These are phyloP conservation scores for Drosophila oshimai DNA, from an alignment of 1,140 invertebrate genomes.

Conservation along the genomic window DNA sequence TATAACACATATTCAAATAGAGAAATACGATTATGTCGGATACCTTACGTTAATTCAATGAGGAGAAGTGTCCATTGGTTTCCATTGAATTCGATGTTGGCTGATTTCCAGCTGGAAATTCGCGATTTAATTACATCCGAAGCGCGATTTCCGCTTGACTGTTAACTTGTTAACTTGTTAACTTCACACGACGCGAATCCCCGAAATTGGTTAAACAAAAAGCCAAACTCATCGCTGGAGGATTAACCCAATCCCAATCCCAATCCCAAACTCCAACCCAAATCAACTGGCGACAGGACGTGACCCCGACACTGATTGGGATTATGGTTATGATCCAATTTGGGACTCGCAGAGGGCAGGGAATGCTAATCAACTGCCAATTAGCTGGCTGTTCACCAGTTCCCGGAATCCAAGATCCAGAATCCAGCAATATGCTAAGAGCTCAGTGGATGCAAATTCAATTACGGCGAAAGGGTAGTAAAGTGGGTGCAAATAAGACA, in stretches of 20 bases:
- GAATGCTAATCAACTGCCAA: constrained; percentile 37
- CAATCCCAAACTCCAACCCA: too few relatives aligned
- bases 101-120: too few relatives aligned
- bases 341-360: constrained; percentile 8
- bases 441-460: constrained; percentile 13
- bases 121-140: constrained; percentile 12
- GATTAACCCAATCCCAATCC: too few relatives aligned
- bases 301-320: constrained; percentile 41
- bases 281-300: constrained; percentile 12
- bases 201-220: background rate
- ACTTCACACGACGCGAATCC: background rate
- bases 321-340: constrained; percentile 46
- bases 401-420: background rate
- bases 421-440: background rate
- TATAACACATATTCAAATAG: too few relatives aligned
- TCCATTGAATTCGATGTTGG: too few relatives aligned
- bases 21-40: too few relatives aligned
- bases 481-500: background rate
- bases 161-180: too few relatives aligned
- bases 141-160: constrained; percentile 2
- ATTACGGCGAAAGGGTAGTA: background rate
- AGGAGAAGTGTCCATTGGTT: background rate
- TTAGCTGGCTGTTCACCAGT: constrained; percentile 17
- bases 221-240: constrained; percentile 23
- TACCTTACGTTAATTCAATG: background rate